Evolutionary conservation across 2,888 invertebrate species (phyloP).

Genomic region (Tiliacea aurago): DNA sequence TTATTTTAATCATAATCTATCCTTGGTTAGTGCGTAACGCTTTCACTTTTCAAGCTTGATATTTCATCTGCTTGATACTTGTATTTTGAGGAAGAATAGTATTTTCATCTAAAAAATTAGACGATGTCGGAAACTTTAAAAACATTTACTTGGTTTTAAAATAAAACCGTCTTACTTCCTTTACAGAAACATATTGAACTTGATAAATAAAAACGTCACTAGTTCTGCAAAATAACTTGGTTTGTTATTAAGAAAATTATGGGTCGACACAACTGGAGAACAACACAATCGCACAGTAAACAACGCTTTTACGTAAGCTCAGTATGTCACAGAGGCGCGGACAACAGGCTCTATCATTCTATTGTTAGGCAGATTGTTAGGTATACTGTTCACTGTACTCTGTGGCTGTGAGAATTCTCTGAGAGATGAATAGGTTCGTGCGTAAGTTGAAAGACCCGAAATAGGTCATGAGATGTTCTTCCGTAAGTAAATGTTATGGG

Average conservation of each 20-base stretch:
- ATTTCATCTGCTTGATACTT: background rate
- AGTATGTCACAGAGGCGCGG: slow-evolving; percentile 65
- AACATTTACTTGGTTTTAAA: background rate
- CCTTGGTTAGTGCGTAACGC: background rate
- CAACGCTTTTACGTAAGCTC: slow-evolving; percentile 66
- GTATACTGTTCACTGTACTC: slow-evolving; percentile 22
- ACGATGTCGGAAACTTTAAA: background rate
- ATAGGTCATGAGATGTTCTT: background rate
- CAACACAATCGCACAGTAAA: slow-evolving; percentile 42
- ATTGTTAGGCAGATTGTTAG: slow-evolving; percentile 61
- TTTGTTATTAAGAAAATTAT: background rate
- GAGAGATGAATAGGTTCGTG: slow-evolving; percentile 38
- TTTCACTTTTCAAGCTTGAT: background rate
- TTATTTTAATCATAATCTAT: background rate
- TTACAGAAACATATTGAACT: background rate
- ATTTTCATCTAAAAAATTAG: background rate
- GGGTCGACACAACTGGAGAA: slow-evolving; percentile 59
- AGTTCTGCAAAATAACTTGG: background rate
- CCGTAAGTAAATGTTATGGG: background rate
- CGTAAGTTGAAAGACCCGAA: slow-evolving; percentile 6
- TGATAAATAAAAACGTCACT: background rate
- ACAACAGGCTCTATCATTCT: slow-evolving; percentile 64
- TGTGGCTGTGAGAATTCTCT: slow-evolving; percentile 42
- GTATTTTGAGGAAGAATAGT: background rate
- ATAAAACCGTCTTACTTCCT: background rate